These are phyloP conservation scores for Margarornis squamiger DNA, from an alignment of 2,797 vertebrate genomes.

Conservation along the genomic window DNA sequence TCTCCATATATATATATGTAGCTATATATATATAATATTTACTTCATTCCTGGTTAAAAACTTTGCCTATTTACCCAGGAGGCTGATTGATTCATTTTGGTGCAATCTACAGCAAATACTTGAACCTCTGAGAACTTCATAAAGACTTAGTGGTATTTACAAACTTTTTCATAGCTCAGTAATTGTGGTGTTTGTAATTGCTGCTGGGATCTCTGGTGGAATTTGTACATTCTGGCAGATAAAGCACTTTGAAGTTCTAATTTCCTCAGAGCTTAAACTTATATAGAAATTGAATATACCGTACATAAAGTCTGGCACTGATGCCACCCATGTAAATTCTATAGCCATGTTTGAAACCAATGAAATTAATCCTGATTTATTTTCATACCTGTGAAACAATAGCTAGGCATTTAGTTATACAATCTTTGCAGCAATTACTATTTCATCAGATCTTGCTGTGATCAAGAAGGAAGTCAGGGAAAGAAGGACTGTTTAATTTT, in stretches of 20 bases:
- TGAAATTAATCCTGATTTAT: background rate
- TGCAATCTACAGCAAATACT: background rate
- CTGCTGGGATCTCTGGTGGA: background rate
- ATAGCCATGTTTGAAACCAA: background rate
- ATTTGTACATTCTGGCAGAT: background rate
- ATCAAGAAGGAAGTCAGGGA: background rate
- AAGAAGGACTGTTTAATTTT: background rate
- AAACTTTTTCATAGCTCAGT: background rate
- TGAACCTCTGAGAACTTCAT: background rate
- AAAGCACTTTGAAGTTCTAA: background rate
- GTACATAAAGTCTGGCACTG: background rate
- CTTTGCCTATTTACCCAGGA: background rate
- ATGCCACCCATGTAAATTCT: background rate
- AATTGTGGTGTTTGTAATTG: background rate
- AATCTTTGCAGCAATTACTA: background rate
- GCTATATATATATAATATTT: background rate
- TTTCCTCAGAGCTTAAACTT: background rate
- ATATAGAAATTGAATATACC: background rate
- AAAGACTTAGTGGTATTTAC: background rate
- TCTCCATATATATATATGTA: too few relatives aligned
- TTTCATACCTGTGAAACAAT: background rate
- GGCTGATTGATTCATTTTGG: background rate
- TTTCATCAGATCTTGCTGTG: background rate
- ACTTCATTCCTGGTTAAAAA: background rate
- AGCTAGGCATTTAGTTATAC: background rate